Base-by-base conservation (phyloP, 2,113 vertebrate species). In the Alosa alosa region DNA sequence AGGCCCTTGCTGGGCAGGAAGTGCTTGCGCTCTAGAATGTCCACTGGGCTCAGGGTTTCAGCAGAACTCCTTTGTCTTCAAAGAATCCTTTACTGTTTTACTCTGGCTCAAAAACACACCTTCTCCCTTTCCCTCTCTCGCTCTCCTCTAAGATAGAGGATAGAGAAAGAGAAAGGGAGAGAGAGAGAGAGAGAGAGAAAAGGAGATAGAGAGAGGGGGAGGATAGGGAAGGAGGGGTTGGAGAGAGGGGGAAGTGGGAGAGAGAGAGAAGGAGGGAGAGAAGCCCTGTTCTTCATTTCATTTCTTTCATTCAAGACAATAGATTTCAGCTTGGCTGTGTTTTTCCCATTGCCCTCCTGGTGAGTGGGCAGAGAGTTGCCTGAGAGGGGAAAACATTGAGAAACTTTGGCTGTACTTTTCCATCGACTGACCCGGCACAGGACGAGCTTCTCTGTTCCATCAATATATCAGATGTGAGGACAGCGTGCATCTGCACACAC, bases 21-120 rank as follows among this genome's bases (percentile, higher is more conserved):
- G 85, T 86, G 89, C 72, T 81, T 81, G 84, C 86, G 85, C 83
- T 88, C 44, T 60, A 64, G 81, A 88, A 85, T 81, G 83, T 88
- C 83, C 78, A 89, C 25, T 83, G 85, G 83, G 64, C 84, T 84
- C 88, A 72, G 57, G 47, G 36, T 15, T 49, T 88, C 6, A 49
- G 85, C 84, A 84, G 90, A 88, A 89, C 86, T 86, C 44, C 78
- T 86, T 81, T 52, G 64, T 44, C 10, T 25, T 78, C n/a, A 22
- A 11, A 20, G 84, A 9, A 50, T 81, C 49, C 20, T 20, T 39
- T 17, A 15, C 17, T 39, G 31, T 15, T 52, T 84, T 64, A 13
- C 31, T n/a, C n/a, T n/a, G n/a, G n/a, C n/a, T 1, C 57, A 8
- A 44, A 49, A 64, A 41, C 41, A 75, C n/a, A 75, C 64, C 2